A percentile compares a stretch with the other conserved stretches of the same genome.
phyloP scores from a whole-genome alignment of 2,888 invertebrate species.

The Eilema sororculum region DNA sequence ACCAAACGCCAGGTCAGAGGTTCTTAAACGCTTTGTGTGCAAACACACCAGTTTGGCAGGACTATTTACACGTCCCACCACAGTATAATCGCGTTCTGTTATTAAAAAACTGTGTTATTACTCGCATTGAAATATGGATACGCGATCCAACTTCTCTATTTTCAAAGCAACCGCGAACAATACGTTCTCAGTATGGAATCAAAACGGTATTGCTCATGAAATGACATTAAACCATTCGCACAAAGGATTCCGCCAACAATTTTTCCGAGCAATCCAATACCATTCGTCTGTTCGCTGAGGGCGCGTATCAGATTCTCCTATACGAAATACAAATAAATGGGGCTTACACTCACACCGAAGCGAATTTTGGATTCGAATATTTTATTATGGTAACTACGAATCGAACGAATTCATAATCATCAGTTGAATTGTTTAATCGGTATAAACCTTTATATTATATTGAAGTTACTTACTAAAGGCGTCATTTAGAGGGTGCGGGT shows the following conservation, averaged over 20 bases:
- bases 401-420: neutral
- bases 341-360: slow-evolving; percentile 64
- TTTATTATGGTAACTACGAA: neutral
- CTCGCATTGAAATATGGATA: neutral
- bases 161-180: slow-evolving; percentile 48
- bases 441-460: too few relatives aligned
- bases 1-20: too few relatives aligned
- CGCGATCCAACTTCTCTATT: slow-evolving; percentile 20
- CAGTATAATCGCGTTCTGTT: too few relatives aligned
- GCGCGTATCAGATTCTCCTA: slow-evolving; percentile 72
- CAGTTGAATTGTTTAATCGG: neutral
- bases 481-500: too few relatives aligned
- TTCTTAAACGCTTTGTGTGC: too few relatives aligned
- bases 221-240: slow-evolving; percentile 49
- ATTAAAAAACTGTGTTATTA: neutral
- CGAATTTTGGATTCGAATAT: neutral
- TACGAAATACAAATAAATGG: slow-evolving; percentile 75
- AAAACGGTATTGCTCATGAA: slow-evolving; percentile 48
- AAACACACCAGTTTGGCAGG: too few relatives aligned
- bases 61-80: too few relatives aligned
- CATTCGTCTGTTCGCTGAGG: slow-evolving; percentile 61
- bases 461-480: too few relatives aligned
- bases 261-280: slow-evolving; percentile 69
- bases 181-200: slow-evolving; percentile 52
- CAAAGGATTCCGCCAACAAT: slow-evolving; percentile 64